Percentiles rank a stretch among this genome's conserved stretches.
These are phyloP conservation scores for Galerucella calmariensis DNA, from an alignment of 2,888 invertebrate genomes.

Conservation along the genomic window DNA sequence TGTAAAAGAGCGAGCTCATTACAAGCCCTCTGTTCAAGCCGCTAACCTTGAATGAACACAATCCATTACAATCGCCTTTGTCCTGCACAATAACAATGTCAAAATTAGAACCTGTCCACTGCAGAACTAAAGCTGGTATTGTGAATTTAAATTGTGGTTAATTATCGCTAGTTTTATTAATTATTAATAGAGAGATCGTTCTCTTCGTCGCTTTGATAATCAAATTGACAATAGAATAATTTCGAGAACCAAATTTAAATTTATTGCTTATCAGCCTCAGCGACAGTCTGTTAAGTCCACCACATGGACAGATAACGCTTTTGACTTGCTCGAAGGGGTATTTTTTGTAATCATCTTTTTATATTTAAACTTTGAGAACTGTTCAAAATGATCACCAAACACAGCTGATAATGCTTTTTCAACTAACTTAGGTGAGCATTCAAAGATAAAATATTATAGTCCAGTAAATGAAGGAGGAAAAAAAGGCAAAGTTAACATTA, in stretches of 20 bases:
- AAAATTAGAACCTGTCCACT: constrained; percentile 7
- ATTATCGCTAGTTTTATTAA: background rate
- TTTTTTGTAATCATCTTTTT: too few species aligned
- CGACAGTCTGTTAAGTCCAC: background rate
- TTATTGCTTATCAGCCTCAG: background rate
- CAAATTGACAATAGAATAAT: background rate
- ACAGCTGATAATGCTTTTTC: too few species aligned
- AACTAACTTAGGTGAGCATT: too few species aligned
- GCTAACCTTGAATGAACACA: background rate
- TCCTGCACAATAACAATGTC: constrained; percentile 8
- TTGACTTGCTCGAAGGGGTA: too few species aligned
- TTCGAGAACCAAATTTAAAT: background rate
- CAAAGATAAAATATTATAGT: too few species aligned
- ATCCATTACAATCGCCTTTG: constrained; percentile 5
- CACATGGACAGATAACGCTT: background rate
- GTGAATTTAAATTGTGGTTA: constrained; percentile 8
- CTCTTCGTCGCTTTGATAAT: background rate
- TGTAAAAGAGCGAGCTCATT: background rate
- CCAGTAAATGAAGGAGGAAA: too few species aligned
- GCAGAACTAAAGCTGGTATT: background rate
- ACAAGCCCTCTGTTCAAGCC: background rate
- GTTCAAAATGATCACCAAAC: too few species aligned
- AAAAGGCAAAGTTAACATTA: too few species aligned
- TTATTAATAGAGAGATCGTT: background rate
- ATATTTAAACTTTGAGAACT: too few species aligned